phyloP scores from a whole-genome alignment of 2,888 invertebrate genomes.

The Colostygia pectinataria region DNA sequence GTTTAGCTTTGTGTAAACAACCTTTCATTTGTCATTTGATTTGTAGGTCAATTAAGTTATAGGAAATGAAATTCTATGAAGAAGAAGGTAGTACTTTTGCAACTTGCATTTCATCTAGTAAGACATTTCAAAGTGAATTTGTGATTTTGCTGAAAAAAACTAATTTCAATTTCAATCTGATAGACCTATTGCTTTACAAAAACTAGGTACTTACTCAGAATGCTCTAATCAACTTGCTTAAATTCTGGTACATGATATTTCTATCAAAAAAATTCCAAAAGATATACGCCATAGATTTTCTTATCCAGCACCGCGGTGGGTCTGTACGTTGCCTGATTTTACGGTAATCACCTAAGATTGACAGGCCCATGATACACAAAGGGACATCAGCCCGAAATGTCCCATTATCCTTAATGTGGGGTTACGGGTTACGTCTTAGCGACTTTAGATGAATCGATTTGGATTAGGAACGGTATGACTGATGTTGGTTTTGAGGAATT shows the following conservation, averaged over 20 bases:
- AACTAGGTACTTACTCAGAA: too few relatives aligned
- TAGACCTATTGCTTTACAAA: too few relatives aligned
- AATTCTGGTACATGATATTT: background rate
- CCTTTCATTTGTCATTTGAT: too few relatives aligned
- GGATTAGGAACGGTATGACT: conserved; percentile 50
- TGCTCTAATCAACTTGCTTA: background rate
- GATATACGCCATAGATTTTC: conserved; percentile 9
- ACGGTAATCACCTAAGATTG: conserved; percentile 60
- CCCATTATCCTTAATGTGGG: conserved; percentile 71
- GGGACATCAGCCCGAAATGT: conserved; percentile 49
- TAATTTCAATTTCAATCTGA: too few relatives aligned
- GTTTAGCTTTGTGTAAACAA: too few relatives aligned
- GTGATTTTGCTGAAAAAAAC: too few relatives aligned
- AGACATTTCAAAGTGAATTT: too few relatives aligned
- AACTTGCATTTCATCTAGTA: too few relatives aligned
- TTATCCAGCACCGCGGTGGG: conserved; percentile 54
- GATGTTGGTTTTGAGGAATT: conserved; percentile 26
- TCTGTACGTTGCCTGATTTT: conserved; percentile 56
- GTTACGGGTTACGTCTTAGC: conserved; percentile 60
- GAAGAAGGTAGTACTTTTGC: too few relatives aligned
- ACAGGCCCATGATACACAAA: conserved; percentile 57
- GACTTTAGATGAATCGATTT: conserved; percentile 62
- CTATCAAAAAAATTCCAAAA: background rate
- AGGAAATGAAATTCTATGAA: too few relatives aligned
- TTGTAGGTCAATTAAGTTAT: too few relatives aligned